A percentile compares a stretch with the other conserved stretches of the same genome.
Evolutionary conservation across 2,113 vertebrate species (phyloP).

Genomic region (Craseonycteris thonglongyai): DNA sequence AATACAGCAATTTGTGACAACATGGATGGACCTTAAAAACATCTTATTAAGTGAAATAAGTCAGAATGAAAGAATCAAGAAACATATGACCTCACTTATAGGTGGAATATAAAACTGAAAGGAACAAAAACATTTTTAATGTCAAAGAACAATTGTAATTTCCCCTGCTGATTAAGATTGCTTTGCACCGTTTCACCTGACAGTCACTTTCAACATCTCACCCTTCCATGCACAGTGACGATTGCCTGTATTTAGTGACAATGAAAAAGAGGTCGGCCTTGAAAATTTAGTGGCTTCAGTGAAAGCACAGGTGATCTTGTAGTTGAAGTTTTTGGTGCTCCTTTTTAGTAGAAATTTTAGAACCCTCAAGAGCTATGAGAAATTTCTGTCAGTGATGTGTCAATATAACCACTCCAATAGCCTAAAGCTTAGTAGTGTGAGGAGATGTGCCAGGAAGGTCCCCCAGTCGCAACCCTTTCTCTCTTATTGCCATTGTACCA

Average conservation of each 20-base stretch:
- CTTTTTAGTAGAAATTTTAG: neutral
- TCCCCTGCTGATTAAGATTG: neutral
- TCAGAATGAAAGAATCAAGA: too few species aligned
- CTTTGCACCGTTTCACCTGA: neutral
- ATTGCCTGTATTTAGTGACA: neutral
- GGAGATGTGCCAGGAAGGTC: neutral
- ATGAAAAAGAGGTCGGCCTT: neutral
- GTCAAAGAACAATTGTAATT: neutral
- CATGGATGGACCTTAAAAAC: too few species aligned
- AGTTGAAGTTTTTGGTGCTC: neutral
- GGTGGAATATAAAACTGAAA: too few species aligned
- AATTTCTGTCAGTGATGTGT: neutral
- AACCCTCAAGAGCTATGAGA: neutral
- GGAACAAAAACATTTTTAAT: too few species aligned
- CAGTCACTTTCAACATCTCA: neutral
- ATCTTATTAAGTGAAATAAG: too few species aligned
- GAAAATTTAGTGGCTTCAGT: neutral
- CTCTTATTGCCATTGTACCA: neutral
- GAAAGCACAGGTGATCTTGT: neutral
- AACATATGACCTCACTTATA: too few species aligned
- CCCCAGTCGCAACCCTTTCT: neutral
- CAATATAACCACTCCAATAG: neutral
- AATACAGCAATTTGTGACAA: too few species aligned
- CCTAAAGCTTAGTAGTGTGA: neutral
- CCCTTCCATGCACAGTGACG: neutral